Evolutionary conservation across 92 coral and sea anemone genomes (phyloP).

Genomic region (Epizoanthus rinbou): DNA sequence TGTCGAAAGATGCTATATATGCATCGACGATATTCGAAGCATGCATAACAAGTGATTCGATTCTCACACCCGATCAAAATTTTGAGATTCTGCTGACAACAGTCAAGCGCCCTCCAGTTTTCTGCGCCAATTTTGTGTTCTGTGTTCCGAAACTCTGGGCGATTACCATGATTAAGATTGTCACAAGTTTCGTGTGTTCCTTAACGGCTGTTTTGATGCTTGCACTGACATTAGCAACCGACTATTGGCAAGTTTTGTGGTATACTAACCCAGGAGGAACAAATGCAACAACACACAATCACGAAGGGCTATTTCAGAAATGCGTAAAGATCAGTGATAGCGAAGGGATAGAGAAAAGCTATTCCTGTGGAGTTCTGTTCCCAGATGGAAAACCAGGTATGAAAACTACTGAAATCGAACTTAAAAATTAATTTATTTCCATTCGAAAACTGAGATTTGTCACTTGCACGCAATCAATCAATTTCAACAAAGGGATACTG

Average conservation of each 20-base stretch:
- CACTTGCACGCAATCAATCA: constrained; percentile 11
- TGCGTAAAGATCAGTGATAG: constrained; percentile 65
- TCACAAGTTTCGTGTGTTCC: constrained; percentile 77
- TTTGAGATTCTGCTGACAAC: constrained; percentile 12
- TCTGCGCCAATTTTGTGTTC: background rate
- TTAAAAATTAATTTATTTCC: background rate
- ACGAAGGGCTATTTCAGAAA: constrained; percentile 83
- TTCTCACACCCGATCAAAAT: constrained; percentile 16
- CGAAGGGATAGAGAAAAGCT: background rate
- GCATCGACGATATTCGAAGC: constrained; percentile 4
- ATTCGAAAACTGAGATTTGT: background rate
- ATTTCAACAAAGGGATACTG: background rate
- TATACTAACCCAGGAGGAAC: constrained; percentile 56
- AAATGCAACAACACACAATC: constrained; percentile 55
- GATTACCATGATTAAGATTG: constrained; percentile 78
- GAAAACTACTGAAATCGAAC: background rate
- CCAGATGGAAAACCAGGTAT: constrained; percentile 16
- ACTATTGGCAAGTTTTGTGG: constrained; percentile 89
- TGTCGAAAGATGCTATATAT: background rate
- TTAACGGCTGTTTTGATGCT: constrained; percentile 82
- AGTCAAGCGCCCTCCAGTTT: background rate
- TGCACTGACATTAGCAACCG: constrained; percentile 84
- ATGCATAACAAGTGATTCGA: constrained; percentile 4
- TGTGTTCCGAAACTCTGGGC: constrained; percentile 9
- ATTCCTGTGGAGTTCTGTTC: background rate